A percentile compares a stretch with the other conserved stretches of the same genome.
These are phyloP conservation scores for Tangara arthus DNA, from an alignment of 2,797 vertebrate species.

Conservation along the genomic window DNA sequence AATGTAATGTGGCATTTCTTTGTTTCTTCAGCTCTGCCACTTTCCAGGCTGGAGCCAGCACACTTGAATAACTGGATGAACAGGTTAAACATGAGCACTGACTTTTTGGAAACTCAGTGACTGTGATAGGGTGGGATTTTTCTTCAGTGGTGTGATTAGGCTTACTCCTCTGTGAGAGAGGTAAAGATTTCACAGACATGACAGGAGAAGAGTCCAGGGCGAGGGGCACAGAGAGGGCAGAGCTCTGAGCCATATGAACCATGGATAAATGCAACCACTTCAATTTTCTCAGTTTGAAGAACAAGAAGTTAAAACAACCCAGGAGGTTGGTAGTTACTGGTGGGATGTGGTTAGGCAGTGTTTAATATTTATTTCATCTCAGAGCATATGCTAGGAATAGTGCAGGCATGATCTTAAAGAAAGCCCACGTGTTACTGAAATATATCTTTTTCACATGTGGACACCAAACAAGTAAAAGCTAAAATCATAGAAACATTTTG, in stretches of 20 bases:
- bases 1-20: neutral
- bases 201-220: neutral
- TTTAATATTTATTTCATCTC: neutral
- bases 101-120: neutral
- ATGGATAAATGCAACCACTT: neutral
- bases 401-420: neutral
- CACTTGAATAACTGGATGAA: neutral
- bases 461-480: neutral
- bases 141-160: neutral
- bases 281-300: neutral
- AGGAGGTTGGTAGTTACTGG: neutral
- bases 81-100: neutral
- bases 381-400: neutral
- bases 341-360: neutral
- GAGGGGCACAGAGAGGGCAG: neutral
- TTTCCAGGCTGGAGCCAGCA: neutral
- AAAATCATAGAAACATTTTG: neutral
- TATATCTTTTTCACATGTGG: neutral
- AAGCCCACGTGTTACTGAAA: neutral
- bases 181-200: neutral
- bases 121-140: neutral
- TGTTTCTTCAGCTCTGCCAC: slow-evolving; percentile 26
- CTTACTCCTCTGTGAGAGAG: neutral
- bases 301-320: neutral
- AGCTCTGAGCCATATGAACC: neutral